Percentiles rank a stretch among this genome's conserved stretches.
Conservation (phyloP, 2,113 vertebrate species). For the Struthidea cinerea region DNA sequence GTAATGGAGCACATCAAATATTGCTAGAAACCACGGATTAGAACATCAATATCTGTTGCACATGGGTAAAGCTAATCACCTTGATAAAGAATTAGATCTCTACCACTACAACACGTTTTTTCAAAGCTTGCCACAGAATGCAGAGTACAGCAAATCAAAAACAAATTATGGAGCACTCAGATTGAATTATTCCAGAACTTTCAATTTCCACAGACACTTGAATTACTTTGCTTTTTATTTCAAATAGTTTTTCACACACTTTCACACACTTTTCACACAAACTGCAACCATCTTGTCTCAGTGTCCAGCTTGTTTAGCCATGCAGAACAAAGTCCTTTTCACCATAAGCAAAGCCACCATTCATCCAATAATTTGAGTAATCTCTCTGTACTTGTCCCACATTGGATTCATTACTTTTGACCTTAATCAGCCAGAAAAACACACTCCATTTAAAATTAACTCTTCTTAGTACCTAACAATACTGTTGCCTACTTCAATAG, state of each 20-base stretch:
- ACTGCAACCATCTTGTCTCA: neutral
- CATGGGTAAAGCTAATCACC: neutral
- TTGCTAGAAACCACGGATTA: neutral
- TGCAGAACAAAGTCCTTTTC: neutral
- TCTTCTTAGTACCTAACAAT: neutral
- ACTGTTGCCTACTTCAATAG: neutral
- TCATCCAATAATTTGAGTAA: neutral
- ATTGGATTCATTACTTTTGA: neutral
- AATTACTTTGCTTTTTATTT: neutral
- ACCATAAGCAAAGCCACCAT: neutral
- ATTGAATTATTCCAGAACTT: neutral
- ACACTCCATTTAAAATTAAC: neutral
- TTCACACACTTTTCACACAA: too few species aligned
- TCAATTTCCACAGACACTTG: neutral
- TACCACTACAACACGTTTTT: neutral
- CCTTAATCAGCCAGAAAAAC: neutral
- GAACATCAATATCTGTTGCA: neutral
- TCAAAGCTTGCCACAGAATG: neutral
- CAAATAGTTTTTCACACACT: neutral
- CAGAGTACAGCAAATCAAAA: neutral
- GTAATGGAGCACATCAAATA: neutral
- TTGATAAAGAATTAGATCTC: neutral
- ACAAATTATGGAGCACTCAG: neutral
- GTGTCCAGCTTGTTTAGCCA: neutral
- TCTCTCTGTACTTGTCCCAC: neutral